phyloP scores from a whole-genome alignment of 2,113 vertebrate species.

The Probosciger aterrimus region DNA sequence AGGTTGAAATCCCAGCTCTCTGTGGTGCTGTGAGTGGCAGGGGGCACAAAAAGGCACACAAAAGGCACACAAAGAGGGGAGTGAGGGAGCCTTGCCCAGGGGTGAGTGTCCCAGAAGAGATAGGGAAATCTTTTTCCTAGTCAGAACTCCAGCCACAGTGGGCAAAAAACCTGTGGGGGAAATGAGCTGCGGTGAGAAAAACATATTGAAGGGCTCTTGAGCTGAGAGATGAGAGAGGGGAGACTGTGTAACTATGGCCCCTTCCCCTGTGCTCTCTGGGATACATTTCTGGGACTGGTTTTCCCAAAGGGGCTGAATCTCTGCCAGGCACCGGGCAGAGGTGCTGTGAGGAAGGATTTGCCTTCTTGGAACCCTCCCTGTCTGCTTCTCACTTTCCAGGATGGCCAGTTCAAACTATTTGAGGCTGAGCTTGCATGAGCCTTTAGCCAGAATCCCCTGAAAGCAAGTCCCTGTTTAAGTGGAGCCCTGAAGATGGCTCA shows the following conservation, averaged over 20 bases:
- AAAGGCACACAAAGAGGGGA: background rate
- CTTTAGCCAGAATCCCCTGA: background rate
- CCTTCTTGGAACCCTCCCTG: background rate
- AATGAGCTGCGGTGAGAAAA: background rate
- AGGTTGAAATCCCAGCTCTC: rapidly evolving
- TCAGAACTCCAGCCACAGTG: rapidly evolving
- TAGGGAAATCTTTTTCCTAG: background rate
- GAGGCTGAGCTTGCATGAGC: background rate
- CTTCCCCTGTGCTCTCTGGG: background rate
- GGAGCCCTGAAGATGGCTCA: background rate
- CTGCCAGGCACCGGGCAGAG: background rate
- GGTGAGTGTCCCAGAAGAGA: background rate
- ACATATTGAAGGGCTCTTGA: rapidly evolving
- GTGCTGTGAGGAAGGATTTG: background rate
- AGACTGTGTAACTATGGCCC: rapidly evolving
- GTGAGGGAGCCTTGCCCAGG: background rate
- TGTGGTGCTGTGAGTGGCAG: rapidly evolving
- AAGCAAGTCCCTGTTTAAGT: background rate
- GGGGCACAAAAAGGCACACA: background rate
- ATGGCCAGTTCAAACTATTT: background rate
- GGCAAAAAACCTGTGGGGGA: rapidly evolving
- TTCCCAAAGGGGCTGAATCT: rapidly evolving
- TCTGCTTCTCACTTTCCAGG: background rate
- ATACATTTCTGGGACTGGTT: rapidly evolving
- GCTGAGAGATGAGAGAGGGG: background rate